Conservation (phyloP, 1,140 invertebrate genomes). For the Aethina tumida region DNA sequence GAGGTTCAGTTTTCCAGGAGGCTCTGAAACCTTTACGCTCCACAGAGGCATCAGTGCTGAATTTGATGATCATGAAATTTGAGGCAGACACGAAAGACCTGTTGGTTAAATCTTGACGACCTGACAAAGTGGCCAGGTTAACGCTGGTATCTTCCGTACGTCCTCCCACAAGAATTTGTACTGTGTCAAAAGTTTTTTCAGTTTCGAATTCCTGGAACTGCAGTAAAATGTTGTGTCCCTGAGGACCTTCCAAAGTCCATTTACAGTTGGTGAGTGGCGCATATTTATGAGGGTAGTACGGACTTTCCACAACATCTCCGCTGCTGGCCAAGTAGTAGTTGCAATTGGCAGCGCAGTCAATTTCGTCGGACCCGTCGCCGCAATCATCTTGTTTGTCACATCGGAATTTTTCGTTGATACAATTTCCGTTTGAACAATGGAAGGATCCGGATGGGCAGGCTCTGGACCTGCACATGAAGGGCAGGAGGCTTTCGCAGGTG, state of each 20-base stretch:
- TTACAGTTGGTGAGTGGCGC: slow-evolving; percentile 83
- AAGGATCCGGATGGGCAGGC: slow-evolving; percentile 89
- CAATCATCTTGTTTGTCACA: slow-evolving; percentile 92
- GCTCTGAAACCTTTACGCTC: slow-evolving; percentile 90
- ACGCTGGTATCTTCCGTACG: slow-evolving; percentile 89
- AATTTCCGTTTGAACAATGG: slow-evolving; percentile 87
- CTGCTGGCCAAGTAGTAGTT: slow-evolving; percentile 88
- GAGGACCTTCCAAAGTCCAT: slow-evolving; percentile 93
- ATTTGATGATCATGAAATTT: slow-evolving; percentile 97
- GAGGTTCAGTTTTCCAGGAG: slow-evolving; percentile 88
- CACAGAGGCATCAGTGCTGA: slow-evolving; percentile 86
- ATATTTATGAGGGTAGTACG: slow-evolving; percentile 91
- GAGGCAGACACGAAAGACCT: slow-evolving; percentile 86
- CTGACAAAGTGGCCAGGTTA: slow-evolving; percentile 83
- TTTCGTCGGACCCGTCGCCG: slow-evolving; percentile 83
- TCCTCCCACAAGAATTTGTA: slow-evolving; percentile 90
- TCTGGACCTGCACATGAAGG: slow-evolving; percentile 84
- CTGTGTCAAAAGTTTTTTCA: slow-evolving; percentile 91
- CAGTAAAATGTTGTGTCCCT: slow-evolving; percentile 87
- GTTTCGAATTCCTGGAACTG: slow-evolving; percentile 95
- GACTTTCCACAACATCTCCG: slow-evolving; percentile 90
- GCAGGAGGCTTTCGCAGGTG: slow-evolving; percentile 85
- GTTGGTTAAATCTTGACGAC: slow-evolving; percentile 71
- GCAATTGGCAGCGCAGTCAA: slow-evolving; percentile 79
- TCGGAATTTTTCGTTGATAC: slow-evolving; percentile 79